These are phyloP conservation scores for Pseudochirops corinnae DNA, from an alignment of 2,797 vertebrate genomes.

Conservation along the genomic window DNA sequence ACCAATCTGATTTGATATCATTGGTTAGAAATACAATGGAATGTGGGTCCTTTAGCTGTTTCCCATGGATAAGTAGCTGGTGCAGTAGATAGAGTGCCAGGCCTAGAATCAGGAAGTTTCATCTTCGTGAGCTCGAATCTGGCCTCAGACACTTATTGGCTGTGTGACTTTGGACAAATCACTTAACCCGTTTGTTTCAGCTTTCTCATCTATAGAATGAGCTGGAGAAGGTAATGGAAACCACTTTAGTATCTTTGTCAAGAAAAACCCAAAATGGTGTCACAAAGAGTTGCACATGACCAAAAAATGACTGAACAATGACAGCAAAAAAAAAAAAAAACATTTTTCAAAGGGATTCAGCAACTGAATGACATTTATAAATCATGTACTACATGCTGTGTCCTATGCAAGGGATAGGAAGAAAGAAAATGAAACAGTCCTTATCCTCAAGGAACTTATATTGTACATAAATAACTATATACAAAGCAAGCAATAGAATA, in stretches of 20 bases:
- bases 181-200: not conserved
- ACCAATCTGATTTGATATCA: not conserved
- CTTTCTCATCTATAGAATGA: not conserved
- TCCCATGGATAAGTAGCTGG: not conserved
- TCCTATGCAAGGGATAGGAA: not conserved
- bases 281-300: not conserved
- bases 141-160: not conserved
- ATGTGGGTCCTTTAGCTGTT: not conserved
- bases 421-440: not conserved
- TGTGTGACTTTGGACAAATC: not conserved
- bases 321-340: not conserved
- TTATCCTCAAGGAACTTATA: not conserved
- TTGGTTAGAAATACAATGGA: slow-evolving; percentile 36
- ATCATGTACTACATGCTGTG: not conserved
- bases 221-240: not conserved
- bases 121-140: not conserved
- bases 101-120: not conserved
- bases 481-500: not conserved
- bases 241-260: not conserved
- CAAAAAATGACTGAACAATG: not conserved
- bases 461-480: not conserved
- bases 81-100: not conserved
- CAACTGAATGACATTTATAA: not conserved
- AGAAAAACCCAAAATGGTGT: not conserved
- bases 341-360: slow-evolving; percentile 6